Conservation (phyloP, 2,113 vertebrate species). For the Gallinago paraguaiae region DNA sequence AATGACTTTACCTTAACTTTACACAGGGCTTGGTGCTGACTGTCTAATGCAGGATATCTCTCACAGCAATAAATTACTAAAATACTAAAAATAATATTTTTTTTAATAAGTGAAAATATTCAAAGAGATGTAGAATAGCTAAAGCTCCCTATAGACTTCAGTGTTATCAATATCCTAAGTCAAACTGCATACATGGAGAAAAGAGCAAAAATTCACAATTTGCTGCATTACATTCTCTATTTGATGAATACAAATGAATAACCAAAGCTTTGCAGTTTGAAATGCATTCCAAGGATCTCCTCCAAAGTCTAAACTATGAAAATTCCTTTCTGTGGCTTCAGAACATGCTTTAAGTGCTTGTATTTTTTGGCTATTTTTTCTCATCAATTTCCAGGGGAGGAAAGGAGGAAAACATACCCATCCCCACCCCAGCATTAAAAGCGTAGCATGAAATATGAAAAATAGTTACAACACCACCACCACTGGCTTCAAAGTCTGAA, state of each 20-base stretch:
- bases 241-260: background rate
- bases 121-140: background rate
- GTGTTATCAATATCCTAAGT: background rate
- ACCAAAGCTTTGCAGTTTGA: background rate
- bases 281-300: background rate
- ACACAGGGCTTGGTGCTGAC: background rate
- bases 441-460: background rate
- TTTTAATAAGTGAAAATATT: background rate
- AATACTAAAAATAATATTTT: background rate
- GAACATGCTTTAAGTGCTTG: background rate
- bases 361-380: background rate
- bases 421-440: background rate
- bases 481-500: background rate
- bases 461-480: background rate
- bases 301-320: background rate
- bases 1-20: background rate
- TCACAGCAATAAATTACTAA: background rate
- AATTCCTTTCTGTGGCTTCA: background rate
- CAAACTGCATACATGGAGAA: background rate
- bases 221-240: background rate
- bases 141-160: background rate
- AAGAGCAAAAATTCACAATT: background rate
- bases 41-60: background rate
- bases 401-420: background rate
- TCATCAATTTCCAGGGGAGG: background rate